Evolutionary conservation across 2,888 invertebrate species (phyloP), one percentile per base, ranked within the genome.

Genomic region (Lomographa bimaculata): DNA sequence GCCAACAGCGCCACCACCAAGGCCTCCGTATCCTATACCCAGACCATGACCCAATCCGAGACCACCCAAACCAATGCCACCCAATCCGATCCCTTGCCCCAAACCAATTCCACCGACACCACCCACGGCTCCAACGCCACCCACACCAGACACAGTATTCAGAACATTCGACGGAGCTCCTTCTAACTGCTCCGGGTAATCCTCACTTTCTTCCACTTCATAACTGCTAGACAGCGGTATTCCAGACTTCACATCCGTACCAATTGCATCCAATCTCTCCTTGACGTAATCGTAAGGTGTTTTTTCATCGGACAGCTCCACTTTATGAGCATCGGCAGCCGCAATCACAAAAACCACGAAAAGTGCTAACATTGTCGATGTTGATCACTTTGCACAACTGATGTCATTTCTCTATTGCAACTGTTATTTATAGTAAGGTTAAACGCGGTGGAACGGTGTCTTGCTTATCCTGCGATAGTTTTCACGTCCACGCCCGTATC

Each of bases 151-250:
- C 27, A 77, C 84, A 14, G 86, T 79, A 35, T 83, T 84, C 21
- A 85, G 47, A 46, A 86, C 70, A 11, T 65, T 53, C 11, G 89
- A 85, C 5, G 86, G 87, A n/a, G 86, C 84, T 61, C 81, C 84
- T 58, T 82, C 74, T 2, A 83, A 61, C 9, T 76, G 65, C 42
- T 87, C 89, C 6, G 91, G 91, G 59, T 91, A 91, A 60, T 91
- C 91, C 43, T 81, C 89, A 66, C 90, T 90, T 74, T 91, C 91
- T 66, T 91, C 90, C 19, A 91, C 90, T 73, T 91, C 91, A 56
- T 91, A 92, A 18, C 90, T 90, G 37, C 73, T 82, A 1, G 91
- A 83, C 19, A 85, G 36, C 10, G 86, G 86, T 46, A 85, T 28
- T 58, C 87, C 89, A 44, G 74, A 60, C 43, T 58, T 74, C 4